Conservation (phyloP, 2,888 invertebrate species). For the Eupsilia transversa region DNA sequence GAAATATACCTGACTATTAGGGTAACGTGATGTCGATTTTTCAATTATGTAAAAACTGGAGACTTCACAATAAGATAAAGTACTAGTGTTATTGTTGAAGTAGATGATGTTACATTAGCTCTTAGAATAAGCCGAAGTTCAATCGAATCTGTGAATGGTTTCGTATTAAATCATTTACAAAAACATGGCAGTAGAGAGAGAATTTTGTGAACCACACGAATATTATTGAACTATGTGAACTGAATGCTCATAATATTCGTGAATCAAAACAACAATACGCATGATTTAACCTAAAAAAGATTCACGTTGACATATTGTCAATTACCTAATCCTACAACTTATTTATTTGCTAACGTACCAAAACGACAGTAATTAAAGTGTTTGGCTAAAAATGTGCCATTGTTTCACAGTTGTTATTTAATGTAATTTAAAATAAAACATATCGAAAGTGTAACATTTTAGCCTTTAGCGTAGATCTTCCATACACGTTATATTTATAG, state of each 20-base stretch:
- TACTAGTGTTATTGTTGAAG: conserved; percentile 83
- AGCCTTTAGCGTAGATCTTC: conserved; percentile 90
- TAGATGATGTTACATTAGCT: conserved; percentile 85
- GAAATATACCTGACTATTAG: conserved; percentile 75
- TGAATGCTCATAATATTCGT: conserved; percentile 51
- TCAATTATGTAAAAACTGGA: conserved; percentile 82
- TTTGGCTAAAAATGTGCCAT: conserved; percentile 87
- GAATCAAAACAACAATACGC: conserved; percentile 28
- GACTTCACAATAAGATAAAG: conserved; percentile 79
- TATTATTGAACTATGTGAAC: conserved; percentile 46
- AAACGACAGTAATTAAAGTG: conserved; percentile 70
- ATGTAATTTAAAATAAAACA: conserved; percentile 87
- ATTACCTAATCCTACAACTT: conserved; percentile 58
- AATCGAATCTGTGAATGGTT: conserved; percentile 63
- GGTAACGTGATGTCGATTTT: conserved; percentile 73
- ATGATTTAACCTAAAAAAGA: conserved; percentile 21
- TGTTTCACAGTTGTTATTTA: conserved; percentile 85
- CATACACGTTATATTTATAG: conserved; percentile 82
- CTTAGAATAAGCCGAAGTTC: conserved; percentile 73
- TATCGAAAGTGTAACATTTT: conserved; percentile 89
- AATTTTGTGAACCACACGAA: conserved; percentile 45
- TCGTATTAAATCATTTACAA: conserved; percentile 58
- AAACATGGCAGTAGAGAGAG: conserved; percentile 31
- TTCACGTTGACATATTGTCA: conserved; percentile 57
- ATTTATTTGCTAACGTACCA: conserved; percentile 76